Conservation (phyloP, 2,888 invertebrate genomes). For the Gortyna flavago region DNA sequence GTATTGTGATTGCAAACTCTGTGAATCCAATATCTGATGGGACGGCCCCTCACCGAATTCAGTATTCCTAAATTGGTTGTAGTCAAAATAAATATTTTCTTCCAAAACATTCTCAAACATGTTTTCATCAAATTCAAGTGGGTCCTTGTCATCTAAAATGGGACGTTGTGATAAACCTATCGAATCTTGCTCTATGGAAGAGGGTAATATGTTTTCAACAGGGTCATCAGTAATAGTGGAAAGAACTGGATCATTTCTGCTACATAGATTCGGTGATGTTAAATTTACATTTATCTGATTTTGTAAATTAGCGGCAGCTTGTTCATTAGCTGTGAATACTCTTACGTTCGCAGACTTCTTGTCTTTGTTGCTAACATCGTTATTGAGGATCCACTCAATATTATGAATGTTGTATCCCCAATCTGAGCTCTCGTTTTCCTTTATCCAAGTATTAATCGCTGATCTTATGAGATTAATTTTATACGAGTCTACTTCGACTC, state of each 20-base stretch:
- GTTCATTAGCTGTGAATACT: background rate
- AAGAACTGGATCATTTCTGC: slow-evolving; percentile 27
- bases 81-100: background rate
- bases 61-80: background rate
- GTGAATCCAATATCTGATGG: background rate
- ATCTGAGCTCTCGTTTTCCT: slow-evolving; percentile 6
- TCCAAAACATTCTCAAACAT: slow-evolving; percentile 16
- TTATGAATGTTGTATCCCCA: slow-evolving; percentile 6
- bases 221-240: background rate
- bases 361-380: background rate
- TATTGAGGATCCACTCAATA: slow-evolving; percentile 26
- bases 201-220: background rate
- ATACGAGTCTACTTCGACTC: slow-evolving; percentile 1
- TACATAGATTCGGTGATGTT: background rate
- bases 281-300: background rate
- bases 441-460: slow-evolving; percentile 14
- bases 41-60: background rate
- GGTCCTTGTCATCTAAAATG: background rate
- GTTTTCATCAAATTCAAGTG: slow-evolving; percentile 13
- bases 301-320: background rate
- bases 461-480: slow-evolving; percentile 20
- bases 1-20: background rate
- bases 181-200: background rate
- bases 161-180: background rate
- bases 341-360: background rate